Base-by-base conservation (phyloP, 2,797 vertebrate species). In the Calcarius lapponicus region DNA sequence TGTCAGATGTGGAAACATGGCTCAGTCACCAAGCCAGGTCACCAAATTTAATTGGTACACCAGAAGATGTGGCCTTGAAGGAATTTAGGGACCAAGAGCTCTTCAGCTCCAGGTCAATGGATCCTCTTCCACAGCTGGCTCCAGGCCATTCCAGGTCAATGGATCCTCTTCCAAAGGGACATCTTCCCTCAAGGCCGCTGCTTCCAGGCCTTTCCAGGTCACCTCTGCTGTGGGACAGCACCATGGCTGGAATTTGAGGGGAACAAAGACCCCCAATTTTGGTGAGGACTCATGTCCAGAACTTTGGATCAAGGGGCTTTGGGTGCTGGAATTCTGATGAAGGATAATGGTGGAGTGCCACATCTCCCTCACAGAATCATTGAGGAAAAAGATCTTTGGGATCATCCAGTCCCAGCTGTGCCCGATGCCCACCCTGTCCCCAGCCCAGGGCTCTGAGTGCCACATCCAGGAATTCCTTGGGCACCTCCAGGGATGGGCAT, bases 361-460 rank as follows among this genome's bases (percentile, higher is more conserved):
- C 34, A 21, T 17, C 6, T 84, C 7, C 42, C 47, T 70, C 7
- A 17, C 16, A 15, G 56, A 69, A 61, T 32, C 0, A 0, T 0
- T 42, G 10, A n/a, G 26, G 42, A 19, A 50, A 82, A 69, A 56
- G 31, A 4, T 7, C 26, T 48, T 18, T n/a, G 3, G 13, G 54
- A 5, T 11, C 54, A 34, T 3, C 0, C 0, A 56, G 26, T 36
- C 54, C 45, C 0, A 18, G 5, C 25, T 47, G n/a, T 73, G 53
- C 13, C 67, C 0, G 0, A 25, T n/a, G 0, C 24, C 11, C 61
- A 60, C 61, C 40, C 2, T 36, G 54, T 34, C 26, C 15, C 69
- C 69, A 66, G 53, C 70, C 13, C 36, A n/a, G 79, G 62, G 48
- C 31, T 0, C 34, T 6, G 4, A 75, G 50, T 13, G 71, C 36